These are phyloP conservation scores for Stichopus chloronotus DNA, from an alignment of 35 echinoderm and acorn worm genomes.

Conservation along the genomic window DNA sequence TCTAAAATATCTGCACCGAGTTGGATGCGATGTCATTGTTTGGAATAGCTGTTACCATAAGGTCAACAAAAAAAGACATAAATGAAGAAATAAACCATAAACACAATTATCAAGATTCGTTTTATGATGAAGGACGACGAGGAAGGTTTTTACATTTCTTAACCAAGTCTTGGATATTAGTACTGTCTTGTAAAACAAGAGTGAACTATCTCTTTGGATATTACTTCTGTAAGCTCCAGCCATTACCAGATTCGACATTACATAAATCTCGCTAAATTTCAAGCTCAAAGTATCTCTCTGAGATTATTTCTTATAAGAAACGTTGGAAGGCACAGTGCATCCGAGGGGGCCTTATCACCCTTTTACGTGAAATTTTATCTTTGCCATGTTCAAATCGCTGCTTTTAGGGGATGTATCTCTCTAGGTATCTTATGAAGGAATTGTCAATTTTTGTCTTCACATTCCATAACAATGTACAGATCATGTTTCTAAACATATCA, in stretches of 20 bases:
- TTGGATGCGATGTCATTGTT: background rate
- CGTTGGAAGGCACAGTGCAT: background rate
- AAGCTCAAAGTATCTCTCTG: background rate
- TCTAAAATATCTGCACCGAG: background rate
- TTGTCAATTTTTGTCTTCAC: slow-evolving; percentile 30
- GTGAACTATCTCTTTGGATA: slow-evolving; percentile 8
- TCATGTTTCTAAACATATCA: slow-evolving; percentile 50
- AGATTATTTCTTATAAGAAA: slow-evolving; percentile 11
- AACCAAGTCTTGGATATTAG: slow-evolving; percentile 3
- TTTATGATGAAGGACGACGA: background rate
- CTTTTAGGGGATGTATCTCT: slow-evolving; percentile 8
- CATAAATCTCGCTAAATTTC: slow-evolving; percentile 11
- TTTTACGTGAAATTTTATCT: slow-evolving; percentile 26
- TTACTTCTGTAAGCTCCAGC: background rate
- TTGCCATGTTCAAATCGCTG: slow-evolving; percentile 2
- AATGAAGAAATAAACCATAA: slow-evolving; percentile 13
- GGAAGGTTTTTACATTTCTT: background rate
- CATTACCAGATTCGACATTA: background rate
- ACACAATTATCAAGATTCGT: slow-evolving; percentile 6
- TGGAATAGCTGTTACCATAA: background rate
- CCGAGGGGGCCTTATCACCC: slow-evolving; percentile 15
- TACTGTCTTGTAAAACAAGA: slow-evolving; percentile 20
- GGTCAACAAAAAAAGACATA: slow-evolving; percentile 10
- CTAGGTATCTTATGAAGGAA: slow-evolving; percentile 15
- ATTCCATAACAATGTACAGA: slow-evolving; percentile 36